Percentiles rank a stretch among this genome's conserved stretches.
These are phyloP conservation scores for Drosophila pseudoobscura DNA, from an alignment of 1,140 invertebrate species.

Conservation along the genomic window DNA sequence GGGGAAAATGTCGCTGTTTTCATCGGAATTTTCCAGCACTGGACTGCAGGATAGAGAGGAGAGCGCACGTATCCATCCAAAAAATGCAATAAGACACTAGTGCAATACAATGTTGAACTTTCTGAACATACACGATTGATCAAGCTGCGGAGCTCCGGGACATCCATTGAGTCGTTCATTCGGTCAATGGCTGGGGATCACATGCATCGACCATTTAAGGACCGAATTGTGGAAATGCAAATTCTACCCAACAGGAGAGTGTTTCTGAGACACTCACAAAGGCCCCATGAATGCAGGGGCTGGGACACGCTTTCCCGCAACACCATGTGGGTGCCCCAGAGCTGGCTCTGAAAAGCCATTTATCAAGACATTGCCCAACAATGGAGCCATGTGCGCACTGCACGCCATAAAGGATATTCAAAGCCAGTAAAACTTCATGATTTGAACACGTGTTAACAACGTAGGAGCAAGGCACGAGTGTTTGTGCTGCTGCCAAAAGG, in stretches of 20 bases:
- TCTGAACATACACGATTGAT: too few species aligned
- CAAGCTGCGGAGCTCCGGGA: too few species aligned
- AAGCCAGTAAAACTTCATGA: constrained; percentile 58
- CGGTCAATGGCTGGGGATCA: too few species aligned
- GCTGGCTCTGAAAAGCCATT: constrained; percentile 51
- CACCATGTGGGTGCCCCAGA: constrained; percentile 5
- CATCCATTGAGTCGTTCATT: too few species aligned
- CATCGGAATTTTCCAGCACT: too few species aligned
- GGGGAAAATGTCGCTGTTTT: too few species aligned
- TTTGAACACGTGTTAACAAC: constrained; percentile 71
- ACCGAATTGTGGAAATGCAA: constrained; percentile 7
- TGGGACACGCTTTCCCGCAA: constrained; percentile 1
- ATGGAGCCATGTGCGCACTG: constrained; percentile 24
- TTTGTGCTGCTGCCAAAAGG: constrained; percentile 10
- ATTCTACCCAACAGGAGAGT: constrained; percentile 21
- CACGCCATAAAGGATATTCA: constrained; percentile 61
- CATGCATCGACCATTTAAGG: too few species aligned
- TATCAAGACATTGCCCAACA: constrained; percentile 67
- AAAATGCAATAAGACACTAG: too few species aligned
- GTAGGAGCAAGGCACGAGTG: constrained; percentile 25
- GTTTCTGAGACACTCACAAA: too few species aligned
- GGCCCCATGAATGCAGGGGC: not conserved
- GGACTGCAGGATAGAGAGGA: too few species aligned
- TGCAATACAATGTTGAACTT: too few species aligned
- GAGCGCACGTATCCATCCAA: too few species aligned